These are phyloP conservation scores for Muscicapa comitata DNA, from an alignment of 2,797 vertebrate genomes.

Conservation along the genomic window DNA sequence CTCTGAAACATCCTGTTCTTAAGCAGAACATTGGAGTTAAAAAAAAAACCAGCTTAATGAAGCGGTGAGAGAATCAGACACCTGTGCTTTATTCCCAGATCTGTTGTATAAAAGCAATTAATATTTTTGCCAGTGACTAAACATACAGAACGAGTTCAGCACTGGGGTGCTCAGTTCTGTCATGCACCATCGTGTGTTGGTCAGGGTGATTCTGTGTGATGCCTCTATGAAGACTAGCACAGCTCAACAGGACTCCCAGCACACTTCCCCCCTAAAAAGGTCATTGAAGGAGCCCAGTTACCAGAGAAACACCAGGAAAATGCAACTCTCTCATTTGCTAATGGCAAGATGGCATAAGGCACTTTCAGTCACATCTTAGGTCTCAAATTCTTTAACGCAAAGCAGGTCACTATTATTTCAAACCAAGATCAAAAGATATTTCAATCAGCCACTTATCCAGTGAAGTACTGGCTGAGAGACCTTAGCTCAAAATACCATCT, in stretches of 20 bases:
- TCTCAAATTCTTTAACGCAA: not conserved
- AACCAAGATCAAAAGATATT: not conserved
- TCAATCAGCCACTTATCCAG: not conserved
- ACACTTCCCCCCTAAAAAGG: not conserved
- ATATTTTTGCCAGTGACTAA: not conserved
- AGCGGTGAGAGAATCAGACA: not conserved
- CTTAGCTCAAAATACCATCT: not conserved
- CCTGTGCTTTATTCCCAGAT: not conserved
- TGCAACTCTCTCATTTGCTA: not conserved
- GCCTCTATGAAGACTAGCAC: not conserved
- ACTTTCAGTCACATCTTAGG: accelerated
- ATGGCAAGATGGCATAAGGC: accelerated
- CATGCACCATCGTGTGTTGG: accelerated
- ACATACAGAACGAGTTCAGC: not conserved
- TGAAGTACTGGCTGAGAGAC: not conserved
- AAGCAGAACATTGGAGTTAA: not conserved
- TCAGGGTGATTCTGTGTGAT: not conserved
- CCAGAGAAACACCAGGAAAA: not conserved
- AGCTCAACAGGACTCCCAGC: not conserved
- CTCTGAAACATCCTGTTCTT: constrained; percentile 23
- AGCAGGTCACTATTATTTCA: not conserved
- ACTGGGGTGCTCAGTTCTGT: not conserved
- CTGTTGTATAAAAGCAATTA: not conserved
- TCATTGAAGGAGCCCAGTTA: accelerated
- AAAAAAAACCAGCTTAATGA: not conserved